These are phyloP conservation scores for Pteropus alecto DNA, from an alignment of 2,113 vertebrate genomes.

Conservation along the genomic window DNA sequence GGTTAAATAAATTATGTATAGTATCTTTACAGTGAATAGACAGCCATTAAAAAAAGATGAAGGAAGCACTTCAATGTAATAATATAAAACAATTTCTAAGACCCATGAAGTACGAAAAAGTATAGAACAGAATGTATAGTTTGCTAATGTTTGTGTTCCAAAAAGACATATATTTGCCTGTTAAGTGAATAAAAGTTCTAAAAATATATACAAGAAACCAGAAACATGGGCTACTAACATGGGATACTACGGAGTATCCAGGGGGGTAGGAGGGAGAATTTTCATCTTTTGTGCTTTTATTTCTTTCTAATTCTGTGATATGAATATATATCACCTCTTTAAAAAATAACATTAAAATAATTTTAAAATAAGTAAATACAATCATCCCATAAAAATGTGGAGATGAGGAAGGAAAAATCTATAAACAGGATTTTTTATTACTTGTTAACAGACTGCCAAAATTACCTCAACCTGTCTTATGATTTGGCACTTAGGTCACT, in stretches of 20 bases:
- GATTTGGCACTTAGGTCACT: neutral
- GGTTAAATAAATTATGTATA: neutral
- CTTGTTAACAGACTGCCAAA: neutral
- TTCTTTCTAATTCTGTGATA: slow-evolving; percentile 9
- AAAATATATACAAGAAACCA: neutral
- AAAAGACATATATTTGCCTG: neutral
- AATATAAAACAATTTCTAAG: neutral
- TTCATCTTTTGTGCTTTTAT: neutral
- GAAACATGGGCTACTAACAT: neutral
- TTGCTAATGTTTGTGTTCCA: neutral
- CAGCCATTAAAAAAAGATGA: neutral
- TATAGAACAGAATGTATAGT: neutral
- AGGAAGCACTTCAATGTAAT: neutral
- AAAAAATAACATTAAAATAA: neutral
- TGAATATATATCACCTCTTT: neutral
- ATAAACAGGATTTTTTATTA: neutral
- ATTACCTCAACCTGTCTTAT: neutral
- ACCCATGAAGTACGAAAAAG: neutral
- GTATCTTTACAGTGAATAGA: neutral
- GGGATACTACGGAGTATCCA: neutral
- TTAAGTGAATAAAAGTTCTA: neutral
- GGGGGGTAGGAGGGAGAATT: neutral
- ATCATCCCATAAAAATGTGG: neutral
- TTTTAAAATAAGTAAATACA: neutral
- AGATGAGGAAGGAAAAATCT: neutral